Percentiles rank a stretch among this genome's conserved stretches.
Conservation (phyloP, 2,797 vertebrate species). For the Dendrocincla tyrannina region DNA sequence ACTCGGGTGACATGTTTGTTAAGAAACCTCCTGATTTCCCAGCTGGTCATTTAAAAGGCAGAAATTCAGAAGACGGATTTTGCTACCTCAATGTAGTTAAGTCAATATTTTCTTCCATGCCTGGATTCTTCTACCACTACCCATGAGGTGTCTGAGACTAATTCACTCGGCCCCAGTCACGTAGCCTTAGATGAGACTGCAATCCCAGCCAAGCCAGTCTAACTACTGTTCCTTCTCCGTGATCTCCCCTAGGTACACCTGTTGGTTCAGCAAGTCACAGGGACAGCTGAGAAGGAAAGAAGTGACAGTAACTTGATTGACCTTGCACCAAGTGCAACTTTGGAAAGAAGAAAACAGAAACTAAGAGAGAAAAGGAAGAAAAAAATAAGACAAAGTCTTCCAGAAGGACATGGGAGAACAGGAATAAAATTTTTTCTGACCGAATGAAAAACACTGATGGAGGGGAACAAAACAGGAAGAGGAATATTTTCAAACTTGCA, state of each 20-base stretch:
- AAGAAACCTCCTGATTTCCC: background rate
- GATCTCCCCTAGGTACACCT: background rate
- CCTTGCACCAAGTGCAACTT: background rate
- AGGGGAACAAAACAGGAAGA: background rate
- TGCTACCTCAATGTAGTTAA: background rate
- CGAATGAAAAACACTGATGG: rapidly evolving
- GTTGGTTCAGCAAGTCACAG: background rate
- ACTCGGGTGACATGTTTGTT: background rate
- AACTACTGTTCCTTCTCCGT: background rate
- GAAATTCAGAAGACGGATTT: background rate
- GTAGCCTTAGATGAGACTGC: background rate
- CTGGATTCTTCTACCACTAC: background rate
- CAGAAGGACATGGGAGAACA: background rate
- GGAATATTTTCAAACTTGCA: background rate
- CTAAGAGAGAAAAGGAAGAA: background rate
- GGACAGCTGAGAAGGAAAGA: background rate
- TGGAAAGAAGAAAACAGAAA: background rate
- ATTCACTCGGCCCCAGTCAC: background rate
- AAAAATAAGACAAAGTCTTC: background rate
- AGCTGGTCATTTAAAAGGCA: background rate
- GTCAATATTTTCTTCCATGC: background rate
- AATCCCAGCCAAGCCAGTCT: background rate
- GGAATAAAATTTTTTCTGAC: background rate
- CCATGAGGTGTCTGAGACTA: background rate
- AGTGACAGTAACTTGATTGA: background rate